A percentile compares a stretch with the other conserved stretches of the same genome.
phyloP scores from a whole-genome alignment of 2,888 invertebrate species.

The Helicoverpa assulta region DNA sequence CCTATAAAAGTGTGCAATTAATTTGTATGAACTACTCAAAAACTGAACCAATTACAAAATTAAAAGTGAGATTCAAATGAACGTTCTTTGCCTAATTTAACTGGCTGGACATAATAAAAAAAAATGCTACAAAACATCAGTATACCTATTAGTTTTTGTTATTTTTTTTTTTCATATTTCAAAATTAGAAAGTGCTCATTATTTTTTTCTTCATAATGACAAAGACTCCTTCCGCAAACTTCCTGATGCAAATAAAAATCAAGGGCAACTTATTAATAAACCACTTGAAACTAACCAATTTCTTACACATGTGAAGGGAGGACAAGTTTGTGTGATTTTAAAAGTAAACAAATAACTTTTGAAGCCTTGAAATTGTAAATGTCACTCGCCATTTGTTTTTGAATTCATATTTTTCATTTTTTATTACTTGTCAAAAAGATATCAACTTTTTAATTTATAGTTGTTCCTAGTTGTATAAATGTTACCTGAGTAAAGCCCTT shows the following conservation, averaged over 20 bases:
- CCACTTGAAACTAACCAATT: conserved; percentile 47
- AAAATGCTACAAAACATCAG: too few relatives aligned
- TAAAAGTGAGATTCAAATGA: too few relatives aligned
- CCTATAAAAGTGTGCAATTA: too few relatives aligned
- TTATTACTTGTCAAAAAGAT: conserved; percentile 1
- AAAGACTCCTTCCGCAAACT: conserved; percentile 30
- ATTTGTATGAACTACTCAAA: too few relatives aligned
- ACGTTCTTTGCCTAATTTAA: too few relatives aligned
- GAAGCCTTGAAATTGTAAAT: conserved; percentile 57
- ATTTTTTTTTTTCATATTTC: background rate
- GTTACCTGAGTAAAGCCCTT: background rate
- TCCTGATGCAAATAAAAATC: conserved; percentile 41
- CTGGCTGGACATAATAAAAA: too few relatives aligned
- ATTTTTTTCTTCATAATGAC: conserved; percentile 4
- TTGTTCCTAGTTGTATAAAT: background rate
- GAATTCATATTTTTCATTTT: conserved; percentile 8
- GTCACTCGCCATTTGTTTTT: conserved; percentile 33
- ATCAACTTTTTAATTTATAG: background rate
- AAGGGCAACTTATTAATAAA: conserved; percentile 50
- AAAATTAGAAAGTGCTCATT: background rate
- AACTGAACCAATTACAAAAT: too few relatives aligned
- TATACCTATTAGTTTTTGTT: too few relatives aligned
- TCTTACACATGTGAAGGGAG: conserved; percentile 56
- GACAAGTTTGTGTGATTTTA: conserved; percentile 35
- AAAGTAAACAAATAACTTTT: conserved; percentile 41